phyloP scores from a whole-genome alignment of 1,140 invertebrate species.

The Linepithema humile region DNA sequence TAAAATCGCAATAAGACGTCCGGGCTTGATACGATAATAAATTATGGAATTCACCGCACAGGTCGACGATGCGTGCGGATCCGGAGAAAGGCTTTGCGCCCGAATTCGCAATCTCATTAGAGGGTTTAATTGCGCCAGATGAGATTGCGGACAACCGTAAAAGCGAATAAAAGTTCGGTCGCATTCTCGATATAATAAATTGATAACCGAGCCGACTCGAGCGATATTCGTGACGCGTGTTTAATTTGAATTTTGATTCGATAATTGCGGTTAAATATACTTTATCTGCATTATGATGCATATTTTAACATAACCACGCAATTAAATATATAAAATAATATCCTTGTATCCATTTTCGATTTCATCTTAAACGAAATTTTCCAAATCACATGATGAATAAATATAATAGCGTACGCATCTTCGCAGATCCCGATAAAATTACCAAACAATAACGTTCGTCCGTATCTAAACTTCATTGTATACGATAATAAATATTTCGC shows the following conservation, averaged over 20 bases:
- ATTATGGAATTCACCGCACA: not conserved
- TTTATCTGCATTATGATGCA: not conserved
- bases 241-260: not conserved
- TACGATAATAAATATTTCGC: not conserved
- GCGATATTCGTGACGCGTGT: not conserved
- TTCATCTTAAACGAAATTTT: slow-evolving; percentile 25
- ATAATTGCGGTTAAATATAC: slow-evolving; percentile 20
- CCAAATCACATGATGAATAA: slow-evolving; percentile 8
- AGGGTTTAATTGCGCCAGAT: not conserved
- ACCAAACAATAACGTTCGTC: not conserved
- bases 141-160: not conserved
- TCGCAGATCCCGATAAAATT: not conserved
- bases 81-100: slow-evolving; percentile 1
- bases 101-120: not conserved
- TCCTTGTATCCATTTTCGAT: not conserved
- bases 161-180: slow-evolving; percentile 14
- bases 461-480: not conserved
- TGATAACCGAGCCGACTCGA: not conserved
- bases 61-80: slow-evolving; percentile 1
- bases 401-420: not conserved
- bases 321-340: slow-evolving; percentile 43
- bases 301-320: slow-evolving; percentile 37
- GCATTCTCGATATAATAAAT: not conserved
- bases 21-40: slow-evolving; percentile 13
- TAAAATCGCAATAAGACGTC: slow-evolving; percentile 25